Evolutionary conservation across 2,797 vertebrate genomes (phyloP).

Genomic region (Pelobates cultripes): DNA sequence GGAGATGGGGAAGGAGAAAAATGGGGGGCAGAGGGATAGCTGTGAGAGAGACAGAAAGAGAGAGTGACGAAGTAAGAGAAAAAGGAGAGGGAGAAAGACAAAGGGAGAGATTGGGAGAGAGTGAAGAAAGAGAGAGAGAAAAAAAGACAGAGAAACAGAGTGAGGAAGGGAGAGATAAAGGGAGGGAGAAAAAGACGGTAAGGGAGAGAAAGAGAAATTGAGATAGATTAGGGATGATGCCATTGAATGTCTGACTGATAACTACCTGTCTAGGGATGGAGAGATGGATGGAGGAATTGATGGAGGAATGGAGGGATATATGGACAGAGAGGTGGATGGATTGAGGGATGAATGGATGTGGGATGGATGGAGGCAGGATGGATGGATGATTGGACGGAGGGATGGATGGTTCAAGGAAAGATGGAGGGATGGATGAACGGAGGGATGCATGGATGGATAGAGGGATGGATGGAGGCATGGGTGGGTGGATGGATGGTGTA

Average conservation of each 20-base stretch:
- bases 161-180: not conserved
- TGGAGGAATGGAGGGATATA: not conserved
- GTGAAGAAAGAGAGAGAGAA: not conserved
- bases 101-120: not conserved
- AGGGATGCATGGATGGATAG: not conserved
- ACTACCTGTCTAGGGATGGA: not conserved
- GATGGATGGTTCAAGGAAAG: not conserved
- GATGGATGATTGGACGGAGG: not conserved
- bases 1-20: too few species aligned
- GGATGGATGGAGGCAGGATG: not conserved
- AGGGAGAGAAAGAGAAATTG: too few species aligned
- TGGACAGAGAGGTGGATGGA: not conserved
- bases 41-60: too few species aligned
- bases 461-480: not conserved
- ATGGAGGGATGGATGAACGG: not conserved
- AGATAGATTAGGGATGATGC: not conserved
- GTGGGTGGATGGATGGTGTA: not conserved
- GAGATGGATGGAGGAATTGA: not conserved
- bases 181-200: not conserved
- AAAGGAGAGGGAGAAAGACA: not conserved
- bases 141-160: not conserved
- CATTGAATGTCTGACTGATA: too few species aligned
- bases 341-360: not conserved
- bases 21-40: too few species aligned
- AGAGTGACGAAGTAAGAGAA: not conserved